These are phyloP conservation scores for Drosophila sechellia DNA, from an alignment of 1,140 invertebrate species.

Conservation along the genomic window DNA sequence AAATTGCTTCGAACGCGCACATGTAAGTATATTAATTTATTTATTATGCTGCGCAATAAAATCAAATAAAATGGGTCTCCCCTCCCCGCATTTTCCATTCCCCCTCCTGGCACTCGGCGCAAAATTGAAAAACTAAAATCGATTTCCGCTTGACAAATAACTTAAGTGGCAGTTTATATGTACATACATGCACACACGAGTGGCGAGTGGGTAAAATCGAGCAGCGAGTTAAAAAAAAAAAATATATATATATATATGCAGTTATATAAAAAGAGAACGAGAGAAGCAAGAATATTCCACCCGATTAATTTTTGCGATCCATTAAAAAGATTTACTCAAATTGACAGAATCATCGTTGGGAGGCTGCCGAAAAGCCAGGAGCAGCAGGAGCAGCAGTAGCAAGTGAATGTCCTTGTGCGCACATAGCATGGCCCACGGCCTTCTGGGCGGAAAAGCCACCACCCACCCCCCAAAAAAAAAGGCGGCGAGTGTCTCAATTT, in stretches of 20 bases:
- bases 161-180: constrained; percentile 66
- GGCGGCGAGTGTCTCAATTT: constrained; percentile 69
- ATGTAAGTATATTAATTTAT: constrained; percentile 51
- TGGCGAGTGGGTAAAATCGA: constrained; percentile 3
- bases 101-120: not conserved
- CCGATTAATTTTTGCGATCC: constrained; percentile 76
- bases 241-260: constrained; percentile 20
- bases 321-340: constrained; percentile 83
- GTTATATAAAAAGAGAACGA: constrained; percentile 8
- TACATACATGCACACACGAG: constrained; percentile 18
- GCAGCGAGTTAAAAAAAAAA: constrained; percentile 45
- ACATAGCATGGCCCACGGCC: constrained; percentile 31
- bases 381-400: constrained; percentile 1
- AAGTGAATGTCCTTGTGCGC: constrained; percentile 38
- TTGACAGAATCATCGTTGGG: constrained; percentile 73
- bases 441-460: constrained; percentile 31
- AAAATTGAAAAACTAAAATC: constrained; percentile 73
- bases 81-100: not conserved
- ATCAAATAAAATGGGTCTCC: constrained; percentile 57
- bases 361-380: constrained; percentile 11
- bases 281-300: constrained; percentile 58
- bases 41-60: constrained; percentile 65
- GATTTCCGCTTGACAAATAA: constrained; percentile 73
- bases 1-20: constrained; percentile 51
- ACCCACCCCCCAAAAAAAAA: not conserved